phyloP scores from a whole-genome alignment of 2,888 invertebrate genomes.

The Athrips mouffetella region DNA sequence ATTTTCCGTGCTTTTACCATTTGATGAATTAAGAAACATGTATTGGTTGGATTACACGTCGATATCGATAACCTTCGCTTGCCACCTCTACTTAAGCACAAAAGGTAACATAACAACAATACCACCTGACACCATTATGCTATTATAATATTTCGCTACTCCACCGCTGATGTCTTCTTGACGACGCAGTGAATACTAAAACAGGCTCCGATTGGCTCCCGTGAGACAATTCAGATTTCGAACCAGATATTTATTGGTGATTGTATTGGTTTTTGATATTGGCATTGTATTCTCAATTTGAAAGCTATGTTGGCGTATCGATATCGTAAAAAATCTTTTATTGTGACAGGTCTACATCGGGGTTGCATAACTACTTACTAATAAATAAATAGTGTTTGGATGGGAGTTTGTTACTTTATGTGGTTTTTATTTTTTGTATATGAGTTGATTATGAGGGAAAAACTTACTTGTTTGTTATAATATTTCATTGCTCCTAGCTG shows the following conservation, averaged over 20 bases:
- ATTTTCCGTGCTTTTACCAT: too few relatives aligned
- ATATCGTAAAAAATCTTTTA: conserved; percentile 41
- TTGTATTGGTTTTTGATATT: conserved; percentile 55
- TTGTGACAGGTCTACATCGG: too few relatives aligned
- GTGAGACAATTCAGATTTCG: conserved; percentile 43
- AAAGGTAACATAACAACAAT: conserved; percentile 46
- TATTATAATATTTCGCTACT: conserved; percentile 76
- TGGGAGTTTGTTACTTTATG: too few relatives aligned
- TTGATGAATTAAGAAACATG: too few relatives aligned
- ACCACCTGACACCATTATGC: conserved; percentile 75
- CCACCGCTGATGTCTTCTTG: conserved; percentile 74
- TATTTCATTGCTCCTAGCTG: too few relatives aligned
- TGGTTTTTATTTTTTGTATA: too few relatives aligned
- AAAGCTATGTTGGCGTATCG: conserved; percentile 29
- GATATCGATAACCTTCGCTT: background rate
- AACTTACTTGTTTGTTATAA: too few relatives aligned
- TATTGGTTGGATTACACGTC: background rate
- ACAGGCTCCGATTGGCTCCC: conserved; percentile 35
- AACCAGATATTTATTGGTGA: conserved; percentile 61
- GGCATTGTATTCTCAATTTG: conserved; percentile 23
- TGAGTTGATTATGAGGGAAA: too few relatives aligned
- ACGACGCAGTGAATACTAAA: conserved; percentile 76
- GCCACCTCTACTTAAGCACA: background rate
- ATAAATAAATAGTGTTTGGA: too few relatives aligned
- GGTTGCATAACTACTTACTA: too few relatives aligned